Evolutionary conservation across 1,140 invertebrate species (phyloP).

Genomic region (Drosophila repletoides): DNA sequence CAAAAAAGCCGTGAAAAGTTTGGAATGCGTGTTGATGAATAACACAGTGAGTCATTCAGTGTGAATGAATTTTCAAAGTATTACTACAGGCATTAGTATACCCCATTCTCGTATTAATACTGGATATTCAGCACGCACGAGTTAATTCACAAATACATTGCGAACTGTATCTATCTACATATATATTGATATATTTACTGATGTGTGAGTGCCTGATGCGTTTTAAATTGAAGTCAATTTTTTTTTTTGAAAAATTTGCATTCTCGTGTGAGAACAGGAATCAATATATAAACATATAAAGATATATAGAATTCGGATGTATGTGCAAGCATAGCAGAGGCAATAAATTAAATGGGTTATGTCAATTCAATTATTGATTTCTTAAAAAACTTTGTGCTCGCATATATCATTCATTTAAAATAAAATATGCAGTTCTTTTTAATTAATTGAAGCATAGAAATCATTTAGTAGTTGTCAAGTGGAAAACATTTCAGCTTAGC

Average conservation of each 20-base stretch:
- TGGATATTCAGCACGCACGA: slow-evolving; percentile 4
- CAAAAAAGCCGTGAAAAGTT: too few relatives aligned
- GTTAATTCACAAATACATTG: slow-evolving; percentile 8
- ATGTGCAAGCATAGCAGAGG: background rate
- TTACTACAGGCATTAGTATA: too few relatives aligned
- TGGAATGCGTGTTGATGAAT: too few relatives aligned
- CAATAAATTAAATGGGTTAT: slow-evolving; percentile 59
- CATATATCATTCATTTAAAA: background rate
- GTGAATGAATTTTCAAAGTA: too few relatives aligned
- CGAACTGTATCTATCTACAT: background rate
- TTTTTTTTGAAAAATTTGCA: slow-evolving; percentile 35
- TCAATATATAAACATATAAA: slow-evolving; percentile 10
- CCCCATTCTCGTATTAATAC: background rate
- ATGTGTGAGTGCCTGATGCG: slow-evolving; percentile 55
- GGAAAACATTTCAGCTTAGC: too few relatives aligned
- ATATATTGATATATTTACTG: slow-evolving; percentile 6
- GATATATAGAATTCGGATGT: slow-evolving; percentile 3
- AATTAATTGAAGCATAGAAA: slow-evolving; percentile 20
- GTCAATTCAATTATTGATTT: slow-evolving; percentile 71
- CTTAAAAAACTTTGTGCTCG: slow-evolving; percentile 4
- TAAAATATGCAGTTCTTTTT: background rate
- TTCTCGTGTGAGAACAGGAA: slow-evolving; percentile 35
- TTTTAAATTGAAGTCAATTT: slow-evolving; percentile 76
- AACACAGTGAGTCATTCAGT: too few relatives aligned
- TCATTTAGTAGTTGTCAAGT: slow-evolving; percentile 18